These are phyloP conservation scores for Parapsyche elsis DNA, from an alignment of 1,140 invertebrate genomes.

Conservation along the genomic window DNA sequence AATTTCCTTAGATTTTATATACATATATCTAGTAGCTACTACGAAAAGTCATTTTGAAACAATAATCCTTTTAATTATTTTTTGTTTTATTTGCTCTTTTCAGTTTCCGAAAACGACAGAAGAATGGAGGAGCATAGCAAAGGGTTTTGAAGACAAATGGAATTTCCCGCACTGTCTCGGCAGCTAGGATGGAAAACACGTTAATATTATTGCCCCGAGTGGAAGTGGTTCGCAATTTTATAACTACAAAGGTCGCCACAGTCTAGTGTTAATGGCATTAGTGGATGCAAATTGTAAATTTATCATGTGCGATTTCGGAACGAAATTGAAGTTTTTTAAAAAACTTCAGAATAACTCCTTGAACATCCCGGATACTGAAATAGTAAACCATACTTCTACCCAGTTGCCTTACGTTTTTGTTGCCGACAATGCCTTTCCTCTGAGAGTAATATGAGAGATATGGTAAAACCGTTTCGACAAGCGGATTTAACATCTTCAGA, in stretches of 20 bases:
- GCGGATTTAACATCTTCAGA: slow-evolving; percentile 12
- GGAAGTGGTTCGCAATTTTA: background rate
- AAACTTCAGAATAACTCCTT: background rate
- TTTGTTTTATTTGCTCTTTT: too few species aligned
- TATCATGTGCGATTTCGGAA: background rate
- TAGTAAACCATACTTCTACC: background rate
- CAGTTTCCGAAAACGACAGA: too few species aligned
- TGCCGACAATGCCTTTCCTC: slow-evolving; percentile 56
- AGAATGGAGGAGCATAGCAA: too few species aligned
- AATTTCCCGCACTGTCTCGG: background rate
- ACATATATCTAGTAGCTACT: background rate
- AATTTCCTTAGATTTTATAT: too few species aligned
- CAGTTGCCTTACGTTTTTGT: slow-evolving; percentile 47
- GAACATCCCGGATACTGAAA: background rate
- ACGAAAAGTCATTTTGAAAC: background rate
- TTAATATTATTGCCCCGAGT: background rate
- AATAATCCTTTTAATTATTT: background rate
- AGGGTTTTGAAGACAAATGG: background rate
- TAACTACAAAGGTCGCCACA: background rate
- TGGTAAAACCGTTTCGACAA: slow-evolving; percentile 53
- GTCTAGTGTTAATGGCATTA: background rate
- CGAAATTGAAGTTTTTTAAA: background rate
- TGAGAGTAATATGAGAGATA: slow-evolving; percentile 51
- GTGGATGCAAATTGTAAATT: background rate
- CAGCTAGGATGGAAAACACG: background rate